These are phyloP conservation scores for Dreissena rostriformis DNA, from an alignment of 1,140 invertebrate genomes.

Conservation along the genomic window DNA sequence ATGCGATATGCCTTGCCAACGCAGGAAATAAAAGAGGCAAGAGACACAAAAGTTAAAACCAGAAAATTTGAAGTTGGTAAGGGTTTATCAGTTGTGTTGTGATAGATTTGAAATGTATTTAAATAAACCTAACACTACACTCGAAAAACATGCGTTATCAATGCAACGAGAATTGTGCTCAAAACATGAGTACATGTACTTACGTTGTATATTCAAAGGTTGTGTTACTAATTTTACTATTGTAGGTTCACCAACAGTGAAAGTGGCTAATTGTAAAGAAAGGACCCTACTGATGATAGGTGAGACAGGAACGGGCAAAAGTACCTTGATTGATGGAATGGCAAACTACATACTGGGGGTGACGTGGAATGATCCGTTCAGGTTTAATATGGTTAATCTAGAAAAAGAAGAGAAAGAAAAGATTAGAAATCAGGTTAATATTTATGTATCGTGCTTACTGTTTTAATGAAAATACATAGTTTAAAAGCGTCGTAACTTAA, in stretches of 20 bases:
- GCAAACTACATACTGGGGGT: conserved; percentile 16
- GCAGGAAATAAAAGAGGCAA: neutral
- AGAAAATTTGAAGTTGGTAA: neutral
- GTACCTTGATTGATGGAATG: neutral
- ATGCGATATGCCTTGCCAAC: neutral
- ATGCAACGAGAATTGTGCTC: too few species aligned
- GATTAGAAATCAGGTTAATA: neutral
- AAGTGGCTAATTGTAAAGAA: neutral
- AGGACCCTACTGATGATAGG: neutral
- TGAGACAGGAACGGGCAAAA: neutral
- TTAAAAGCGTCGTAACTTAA: neutral
- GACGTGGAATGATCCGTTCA: neutral
- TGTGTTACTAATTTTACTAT: neutral
- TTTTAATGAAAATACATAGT: neutral
- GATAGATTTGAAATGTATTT: neutral
- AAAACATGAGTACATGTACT: too few species aligned
- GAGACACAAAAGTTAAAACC: neutral
- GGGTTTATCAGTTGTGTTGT: neutral
- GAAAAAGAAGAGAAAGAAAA: neutral
- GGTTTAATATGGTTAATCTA: neutral
- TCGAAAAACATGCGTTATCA: neutral
- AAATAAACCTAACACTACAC: neutral
- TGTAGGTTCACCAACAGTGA: neutral
- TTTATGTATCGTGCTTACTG: neutral
- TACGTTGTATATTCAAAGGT: neutral